Evolutionary conservation across 2,797 vertebrate species (phyloP), one percentile per base, ranked within the genome.

Genomic region (Champsocephalus esox): DNA sequence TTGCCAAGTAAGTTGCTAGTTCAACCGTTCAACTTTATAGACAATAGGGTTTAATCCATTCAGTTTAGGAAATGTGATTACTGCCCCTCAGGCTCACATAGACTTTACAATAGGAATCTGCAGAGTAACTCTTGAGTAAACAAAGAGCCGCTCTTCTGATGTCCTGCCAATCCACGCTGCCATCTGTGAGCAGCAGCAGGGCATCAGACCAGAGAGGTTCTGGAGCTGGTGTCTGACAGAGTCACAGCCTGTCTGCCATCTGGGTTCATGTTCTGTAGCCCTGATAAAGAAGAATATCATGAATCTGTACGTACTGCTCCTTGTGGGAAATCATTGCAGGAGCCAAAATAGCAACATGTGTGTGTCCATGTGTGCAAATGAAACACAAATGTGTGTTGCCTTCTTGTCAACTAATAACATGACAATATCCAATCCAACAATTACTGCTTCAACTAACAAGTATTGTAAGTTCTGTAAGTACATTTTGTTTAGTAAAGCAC

Each of bases 151-250:
- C n/a, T 66, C 45, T 12, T 76, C 63, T 80, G 63, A 74, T 85
- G 68, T 81, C 19, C 70, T 78, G 82, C 80, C 89, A 88, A 61
- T 59, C 11, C 50, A 7, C 0, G 1, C 59, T 65, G 74, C 90
- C 89, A 88, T 91, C 88, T 90, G 87, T 60, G 59, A n/a, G 71
- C 71, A 68, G 70, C 77, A 86, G 65, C 74, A 83, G 73, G 86
- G 24, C 51, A 38, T 50, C 50, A 62, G 61, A 67, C 32, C 64
- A 62, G 43, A 14, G 45, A 79, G 54, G 75, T 45, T 72, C 68
- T 65, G 59, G 54, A 59, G 51, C 70, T 66, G 3, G 19, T 45
- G 72, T 78, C 82, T 75, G 69, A 69, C 74, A 17, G 81, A 58
- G 68, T 69, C 72, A 44, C 81, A 71, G 70, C 16, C 9, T 1